Conservation (phyloP, 30 jellyfish, hydroid and myxozoan species). For the Hydractinia symbiolongicarpus region DNA sequence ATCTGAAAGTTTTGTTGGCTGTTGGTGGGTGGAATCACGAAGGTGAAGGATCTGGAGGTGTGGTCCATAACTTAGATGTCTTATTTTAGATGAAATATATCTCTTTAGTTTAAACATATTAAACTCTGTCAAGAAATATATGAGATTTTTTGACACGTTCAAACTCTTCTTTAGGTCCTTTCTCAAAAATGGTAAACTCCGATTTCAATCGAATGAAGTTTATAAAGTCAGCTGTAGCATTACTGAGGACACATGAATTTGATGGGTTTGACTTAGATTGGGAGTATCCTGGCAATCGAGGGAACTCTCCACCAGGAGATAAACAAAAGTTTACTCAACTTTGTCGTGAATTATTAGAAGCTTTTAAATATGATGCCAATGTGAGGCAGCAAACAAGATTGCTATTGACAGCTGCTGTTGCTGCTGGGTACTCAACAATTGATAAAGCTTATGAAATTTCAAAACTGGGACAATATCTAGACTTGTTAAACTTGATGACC, state of each 20-base stretch:
- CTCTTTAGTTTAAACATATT: too few relatives aligned
- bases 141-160: too few relatives aligned
- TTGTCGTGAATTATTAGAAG: slow-evolving; percentile 46
- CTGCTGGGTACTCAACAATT: too few relatives aligned
- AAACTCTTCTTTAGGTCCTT: slow-evolving; percentile 12
- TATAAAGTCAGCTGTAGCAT: slow-evolving; percentile 64
- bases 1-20: slow-evolving; percentile 22
- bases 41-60: not conserved
- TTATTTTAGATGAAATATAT: too few relatives aligned
- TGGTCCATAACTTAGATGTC: too few relatives aligned
- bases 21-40: slow-evolving; percentile 48
- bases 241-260: slow-evolving; percentile 60
- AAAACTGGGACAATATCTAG: too few relatives aligned
- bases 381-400: slow-evolving; percentile 48
- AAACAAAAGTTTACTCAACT: slow-evolving; percentile 57
- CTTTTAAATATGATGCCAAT: slow-evolving; percentile 57
- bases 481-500: too few relatives aligned
- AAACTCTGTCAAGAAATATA: too few relatives aligned
- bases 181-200: slow-evolving; percentile 67
- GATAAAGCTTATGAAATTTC: too few relatives aligned
- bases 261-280: slow-evolving; percentile 91
- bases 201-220: slow-evolving; percentile 53
- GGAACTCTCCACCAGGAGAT: slow-evolving; percentile 85
- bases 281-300: slow-evolving; percentile 92
- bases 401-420: slow-evolving; percentile 24